These are phyloP conservation scores for Myrmecobius fasciatus DNA, from an alignment of 2,113 vertebrate genomes.

Conservation along the genomic window DNA sequence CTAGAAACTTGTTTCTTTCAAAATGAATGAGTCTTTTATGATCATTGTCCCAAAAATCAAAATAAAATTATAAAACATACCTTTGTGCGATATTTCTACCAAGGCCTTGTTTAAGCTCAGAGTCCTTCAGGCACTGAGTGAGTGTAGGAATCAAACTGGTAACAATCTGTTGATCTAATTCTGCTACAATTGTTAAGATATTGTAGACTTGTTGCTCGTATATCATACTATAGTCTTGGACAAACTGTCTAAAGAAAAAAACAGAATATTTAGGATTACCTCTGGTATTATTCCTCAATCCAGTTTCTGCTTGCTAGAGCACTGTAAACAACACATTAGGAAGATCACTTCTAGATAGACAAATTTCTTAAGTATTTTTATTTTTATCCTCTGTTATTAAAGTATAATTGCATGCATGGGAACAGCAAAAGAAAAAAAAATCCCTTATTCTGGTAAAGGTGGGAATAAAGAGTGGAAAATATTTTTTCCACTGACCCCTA, in stretches of 20 bases:
- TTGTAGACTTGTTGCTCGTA: conserved; percentile 91
- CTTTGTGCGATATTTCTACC: conserved; percentile 92
- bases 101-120: conserved; percentile 92
- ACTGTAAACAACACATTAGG: conserved; percentile 10
- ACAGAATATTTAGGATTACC: conserved; percentile 53
- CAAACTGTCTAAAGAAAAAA: conserved; percentile 88
- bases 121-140: conserved; percentile 89
- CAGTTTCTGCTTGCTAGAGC: neutral
- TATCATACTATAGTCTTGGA: conserved; percentile 88
- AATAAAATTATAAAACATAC: conserved; percentile 81
- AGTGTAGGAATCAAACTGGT: conserved; percentile 89
- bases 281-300: neutral
- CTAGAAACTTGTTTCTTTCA: conserved; percentile 13
- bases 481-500: neutral
- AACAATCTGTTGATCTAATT: conserved; percentile 87
- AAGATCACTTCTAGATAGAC: conserved; percentile 17
- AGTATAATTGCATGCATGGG: neutral
- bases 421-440: neutral
- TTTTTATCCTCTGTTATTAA: neutral
- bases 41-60: conserved; percentile 1
- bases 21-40: conserved; percentile 56
- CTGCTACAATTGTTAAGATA: conserved; percentile 89
- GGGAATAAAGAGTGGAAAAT: neutral
- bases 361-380: too few relatives aligned
- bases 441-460: conserved; percentile 6